Evolutionary conservation across 1,140 invertebrate genomes (phyloP), one percentile per base, ranked within the genome.

Genomic region (Zaprionus nigranus): DNA sequence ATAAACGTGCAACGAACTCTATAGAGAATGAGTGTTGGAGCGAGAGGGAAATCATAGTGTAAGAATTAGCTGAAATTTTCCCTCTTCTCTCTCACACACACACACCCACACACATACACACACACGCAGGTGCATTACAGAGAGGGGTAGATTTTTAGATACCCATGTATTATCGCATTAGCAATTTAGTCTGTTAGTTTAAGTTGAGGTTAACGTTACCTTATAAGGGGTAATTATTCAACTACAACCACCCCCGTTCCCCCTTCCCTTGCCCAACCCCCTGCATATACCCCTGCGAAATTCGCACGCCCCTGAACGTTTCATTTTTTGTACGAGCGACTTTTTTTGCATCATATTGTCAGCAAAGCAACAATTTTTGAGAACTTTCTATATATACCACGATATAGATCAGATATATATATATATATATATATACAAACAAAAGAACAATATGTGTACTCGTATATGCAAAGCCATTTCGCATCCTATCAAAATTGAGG

Each of bases 1-100:
- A 90, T 90, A 90, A 90, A 84, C 79, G 85, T 90, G 85, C 85
- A 90, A 90, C 85, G 85, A 90, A 90, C 70, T 88, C 81, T 72
- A 66, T 80, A 78, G 65, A 76, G 54, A 64, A 36, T 34, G 30
- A 15, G 36, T 6, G 22, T 6, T n/a, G 22, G 36, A 66, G 43
- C 5, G 34, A 61, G 72, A 64, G 20, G 17, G 9, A 28, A 24
- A 22, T 17, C 11, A 11, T 53, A 71, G 49, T 20, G 40, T 12
- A 60, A 59, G 30, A 22, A 28, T 11, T 56, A 17, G 53, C 53
- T 46, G 24, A 56, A 20, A 30, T 24, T 51, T 34, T 4, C 3
- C 13, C 51, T 46, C 40, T 11, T 17, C 2, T n/a, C 40, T 17
- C n/a, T 17, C n/a, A 36, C 34, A 70, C 22, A 59, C 43, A 60